Base-by-base conservation (phyloP, 1,140 invertebrate genomes). In the Diachasmimorpha longicaudata region DNA sequence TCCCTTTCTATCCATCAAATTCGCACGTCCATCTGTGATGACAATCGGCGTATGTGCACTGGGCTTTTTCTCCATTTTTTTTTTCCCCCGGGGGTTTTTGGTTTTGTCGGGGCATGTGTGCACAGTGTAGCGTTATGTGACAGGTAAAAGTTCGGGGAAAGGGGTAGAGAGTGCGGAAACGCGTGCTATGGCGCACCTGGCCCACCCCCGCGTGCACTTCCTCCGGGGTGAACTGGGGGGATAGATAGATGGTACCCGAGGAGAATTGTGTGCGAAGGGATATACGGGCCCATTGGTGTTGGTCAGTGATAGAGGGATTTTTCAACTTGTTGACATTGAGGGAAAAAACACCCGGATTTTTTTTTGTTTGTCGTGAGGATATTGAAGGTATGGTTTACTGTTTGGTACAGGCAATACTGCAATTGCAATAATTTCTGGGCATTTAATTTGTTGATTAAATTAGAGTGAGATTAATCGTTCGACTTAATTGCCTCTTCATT, bases 151-250 rank as follows among this genome's bases (percentile, higher is more conserved):
- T 75, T 81, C 75, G 73, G 68, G 74, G 75, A 81, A 81, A 69
- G 81, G 76, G 75, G 80, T 74, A 79, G 42, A 6, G 14, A 52
- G 36, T 55, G 31, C 37, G 70, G 52, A 75, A 75, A 72, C 80
- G 76, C 73, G 77, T 81, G 78, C 72, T 76, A 78, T 79, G 78
- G 78, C 78, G 82, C 81, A 80, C 77, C 82, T 81, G 82, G 82
- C 39, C 19, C 74, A 78, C 80, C 79, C 79, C 76, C 78, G 80
- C 76, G 78, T 81, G 79, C 78, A 76, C 31, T 72, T 72, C 55
- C 9, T 74, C 44, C 39, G 21, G 71, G 71, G 71, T 55, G 46
- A 52, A 4, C 31, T 48, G 8, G 42, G 79, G 75, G 58, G n/a
- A 63, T 48, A 73, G 71, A 67, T 78, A 80, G 75, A 48, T 19